phyloP scores from a whole-genome alignment of 2,888 invertebrate species.

The Empis livida region DNA sequence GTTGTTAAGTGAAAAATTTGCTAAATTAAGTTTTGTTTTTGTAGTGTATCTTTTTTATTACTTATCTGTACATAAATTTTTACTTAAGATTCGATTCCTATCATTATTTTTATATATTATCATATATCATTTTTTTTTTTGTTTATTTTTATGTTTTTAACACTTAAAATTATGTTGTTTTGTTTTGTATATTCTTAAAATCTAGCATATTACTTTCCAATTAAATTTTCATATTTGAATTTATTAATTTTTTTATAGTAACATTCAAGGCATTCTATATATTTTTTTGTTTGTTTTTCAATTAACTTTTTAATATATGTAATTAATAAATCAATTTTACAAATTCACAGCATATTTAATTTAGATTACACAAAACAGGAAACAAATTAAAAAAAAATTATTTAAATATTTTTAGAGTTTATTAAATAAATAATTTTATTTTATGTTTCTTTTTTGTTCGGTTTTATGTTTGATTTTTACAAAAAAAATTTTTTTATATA shows the following conservation, averaged over 20 bases:
- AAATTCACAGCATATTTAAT: slow-evolving; percentile 1
- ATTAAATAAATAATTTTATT: background rate
- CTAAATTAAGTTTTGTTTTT: no score
- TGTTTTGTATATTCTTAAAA: background rate
- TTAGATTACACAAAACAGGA: no score
- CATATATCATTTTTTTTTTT: background rate
- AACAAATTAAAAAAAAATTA: background rate
- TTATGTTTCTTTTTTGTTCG: background rate
- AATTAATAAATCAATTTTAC: background rate
- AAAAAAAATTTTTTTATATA: background rate
- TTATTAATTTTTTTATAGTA: background rate
- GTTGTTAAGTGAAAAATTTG: no score
- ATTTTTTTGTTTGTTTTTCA: background rate
- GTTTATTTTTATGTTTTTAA: background rate
- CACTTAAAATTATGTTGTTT: background rate
- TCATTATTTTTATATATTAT: background rate
- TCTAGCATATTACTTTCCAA: background rate
- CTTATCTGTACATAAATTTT: no score
- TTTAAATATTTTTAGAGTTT: no score
- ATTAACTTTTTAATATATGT: background rate
- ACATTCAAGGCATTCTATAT: background rate
- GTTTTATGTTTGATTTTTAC: no score
- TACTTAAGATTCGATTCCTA: background rate
- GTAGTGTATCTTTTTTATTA: no score
- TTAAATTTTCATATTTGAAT: background rate